Conservation (phyloP, 2,888 invertebrate genomes). For the Lepas anatifera region DNA sequence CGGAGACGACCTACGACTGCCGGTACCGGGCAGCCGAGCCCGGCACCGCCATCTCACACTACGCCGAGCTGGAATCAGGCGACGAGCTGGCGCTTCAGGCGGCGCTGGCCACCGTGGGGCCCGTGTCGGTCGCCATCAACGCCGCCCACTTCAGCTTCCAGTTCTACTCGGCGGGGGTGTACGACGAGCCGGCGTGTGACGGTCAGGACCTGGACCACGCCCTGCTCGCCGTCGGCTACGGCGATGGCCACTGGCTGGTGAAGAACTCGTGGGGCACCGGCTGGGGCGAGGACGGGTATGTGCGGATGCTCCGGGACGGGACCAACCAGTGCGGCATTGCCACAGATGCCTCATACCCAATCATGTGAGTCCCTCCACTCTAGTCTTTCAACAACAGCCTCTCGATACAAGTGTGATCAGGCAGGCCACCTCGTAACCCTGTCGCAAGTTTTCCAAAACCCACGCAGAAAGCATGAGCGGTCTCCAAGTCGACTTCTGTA, state of each 20-base stretch:
- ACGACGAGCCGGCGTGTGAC: neutral
- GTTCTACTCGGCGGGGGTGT: constrained; percentile 46
- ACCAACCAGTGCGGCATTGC: constrained; percentile 1
- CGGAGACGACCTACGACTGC: neutral
- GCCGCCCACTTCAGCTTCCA: constrained; percentile 75
- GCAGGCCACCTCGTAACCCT: no score
- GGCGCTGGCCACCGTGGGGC: constrained; percentile 74
- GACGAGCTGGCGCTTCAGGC: constrained; percentile 58
- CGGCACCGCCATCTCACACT: constrained; percentile 72
- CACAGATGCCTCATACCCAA: neutral
- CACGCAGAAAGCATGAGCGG: no score
- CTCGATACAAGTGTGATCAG: no score
- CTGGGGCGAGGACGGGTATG: constrained; percentile 1
- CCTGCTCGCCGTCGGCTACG: neutral
- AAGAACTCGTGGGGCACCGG: constrained; percentile 5
- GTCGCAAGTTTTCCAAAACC: no score
- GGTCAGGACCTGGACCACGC: neutral
- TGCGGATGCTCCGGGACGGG: neutral
- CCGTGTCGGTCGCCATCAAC: constrained; percentile 79
- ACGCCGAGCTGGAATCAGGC: constrained; percentile 57
- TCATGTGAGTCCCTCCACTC: no score
- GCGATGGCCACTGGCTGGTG: neutral
- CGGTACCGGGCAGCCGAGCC: constrained; percentile 42
- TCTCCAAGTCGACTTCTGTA: no score
- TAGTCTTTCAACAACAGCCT: no score